phyloP scores from a whole-genome alignment of 2,113 vertebrate species.

The Notechis scutatus region DNA sequence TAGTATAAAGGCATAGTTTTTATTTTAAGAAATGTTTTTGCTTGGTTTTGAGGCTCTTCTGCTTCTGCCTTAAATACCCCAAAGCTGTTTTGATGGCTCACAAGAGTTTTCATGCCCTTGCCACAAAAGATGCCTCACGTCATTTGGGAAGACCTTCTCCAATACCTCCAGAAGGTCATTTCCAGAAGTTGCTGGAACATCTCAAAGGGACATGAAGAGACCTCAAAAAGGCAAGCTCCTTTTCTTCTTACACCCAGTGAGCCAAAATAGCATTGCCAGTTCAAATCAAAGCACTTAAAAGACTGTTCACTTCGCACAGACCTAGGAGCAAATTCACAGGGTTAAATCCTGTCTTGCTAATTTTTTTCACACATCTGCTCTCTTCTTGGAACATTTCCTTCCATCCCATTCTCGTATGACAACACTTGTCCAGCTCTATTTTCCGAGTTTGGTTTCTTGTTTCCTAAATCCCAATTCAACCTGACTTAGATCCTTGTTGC shows the following conservation, averaged over 20 bases:
- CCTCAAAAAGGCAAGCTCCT: not conserved
- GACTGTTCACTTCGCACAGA: not conserved
- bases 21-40: no score
- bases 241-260: not conserved
- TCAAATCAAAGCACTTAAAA: not conserved
- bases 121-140: not conserved
- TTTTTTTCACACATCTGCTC: fast-evolving
- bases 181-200: not conserved
- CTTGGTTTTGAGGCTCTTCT: not conserved
- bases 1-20: not conserved
- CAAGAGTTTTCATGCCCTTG: not conserved
- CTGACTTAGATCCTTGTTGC: conserved; percentile 44
- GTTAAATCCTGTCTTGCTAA: not conserved
- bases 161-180: not conserved
- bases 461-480: not conserved
- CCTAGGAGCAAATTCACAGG: not conserved
- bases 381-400: not conserved
- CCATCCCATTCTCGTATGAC: fast-evolving
- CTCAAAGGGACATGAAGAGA: not conserved
- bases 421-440: fast-evolving
- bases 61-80: not conserved
- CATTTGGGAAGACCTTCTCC: not conserved
- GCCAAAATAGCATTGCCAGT: not conserved
- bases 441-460: not conserved
- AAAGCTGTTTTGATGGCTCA: not conserved